Conservation (phyloP, 2,888 invertebrate genomes). For the Lysandra bellargus region DNA sequence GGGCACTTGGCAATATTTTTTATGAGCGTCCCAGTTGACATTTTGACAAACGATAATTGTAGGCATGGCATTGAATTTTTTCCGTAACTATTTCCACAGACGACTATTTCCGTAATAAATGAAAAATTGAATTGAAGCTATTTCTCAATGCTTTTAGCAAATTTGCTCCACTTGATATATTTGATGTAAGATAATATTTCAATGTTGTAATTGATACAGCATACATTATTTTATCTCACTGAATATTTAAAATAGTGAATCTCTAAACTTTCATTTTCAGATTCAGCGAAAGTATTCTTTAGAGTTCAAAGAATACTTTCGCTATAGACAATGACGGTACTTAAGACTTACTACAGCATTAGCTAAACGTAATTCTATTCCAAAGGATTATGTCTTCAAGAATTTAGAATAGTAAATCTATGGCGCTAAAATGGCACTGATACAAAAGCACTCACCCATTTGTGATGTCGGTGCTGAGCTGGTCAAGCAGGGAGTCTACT, state of each 20-base stretch:
- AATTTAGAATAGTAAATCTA: no score
- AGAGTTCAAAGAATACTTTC: no score
- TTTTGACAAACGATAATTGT: conserved; percentile 27
- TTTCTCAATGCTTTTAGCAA: neutral
- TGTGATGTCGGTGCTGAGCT: conserved; percentile 88
- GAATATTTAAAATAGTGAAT: no score
- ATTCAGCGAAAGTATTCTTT: no score
- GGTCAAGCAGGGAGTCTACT: conserved; percentile 94
- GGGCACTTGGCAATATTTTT: neutral
- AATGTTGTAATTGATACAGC: neutral
- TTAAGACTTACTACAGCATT: no score
- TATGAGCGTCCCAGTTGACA: conserved; percentile 6
- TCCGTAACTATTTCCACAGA: conserved; percentile 8
- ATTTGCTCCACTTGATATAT: neutral
- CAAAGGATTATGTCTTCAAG: no score
- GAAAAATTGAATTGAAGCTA: neutral
- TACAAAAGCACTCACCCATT: conserved; percentile 81
- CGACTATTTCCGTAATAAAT: conserved; percentile 1
- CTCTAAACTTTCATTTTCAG: no score
- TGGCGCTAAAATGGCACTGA: no score
- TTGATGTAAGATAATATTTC: neutral
- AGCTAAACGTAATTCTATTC: no score
- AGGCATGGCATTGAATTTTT: conserved; percentile 27
- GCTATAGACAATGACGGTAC: no score
- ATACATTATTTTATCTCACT: neutral